Evolutionary conservation across 2,113 vertebrate species (phyloP), one percentile per base, ranked within the genome.

Genomic region (Tachysurus vachellii): DNA sequence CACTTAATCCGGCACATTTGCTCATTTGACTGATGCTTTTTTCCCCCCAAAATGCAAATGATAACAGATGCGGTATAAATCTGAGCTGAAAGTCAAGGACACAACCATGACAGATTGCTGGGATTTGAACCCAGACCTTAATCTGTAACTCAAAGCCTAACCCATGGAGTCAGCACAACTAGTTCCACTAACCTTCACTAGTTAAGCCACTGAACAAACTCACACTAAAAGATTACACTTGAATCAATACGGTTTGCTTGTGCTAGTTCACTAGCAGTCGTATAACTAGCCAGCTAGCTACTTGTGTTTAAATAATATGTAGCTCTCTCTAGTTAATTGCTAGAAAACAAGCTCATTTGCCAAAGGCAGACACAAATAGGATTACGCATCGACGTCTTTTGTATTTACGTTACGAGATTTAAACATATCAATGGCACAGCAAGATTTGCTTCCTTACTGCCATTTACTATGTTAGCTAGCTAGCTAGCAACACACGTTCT

Each of bases 41-140:
- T 50, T 57, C 14, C 12, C 14, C 8, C 8, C 8, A 62, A 66
- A 70, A 59, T 21, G 57, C 57, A 19, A 73, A 9, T 44, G 21
- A 47, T 42, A 75, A 0, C 2, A 26, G 19, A 14, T 26, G 19
- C 19, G 14, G 11, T 11, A 61, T 61, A 61, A 81, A 81, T 28
- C 79, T 23, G 56, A 79, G 73, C 23, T 76, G 44, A 80, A 80
- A 8, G 50, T 28, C n/a, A 80, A 79, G 53, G 53, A 79, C 53
- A 56, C 14, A 79, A 10, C 5, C 53, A 11, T 36, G 19, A 4
- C 3, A 36, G 54, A 4, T 56, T 36, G 3, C 16, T 57, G 28
- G 53, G 54, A 57, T 80, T 80, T 36, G 5, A 59, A 8, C 12
- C 71, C 5, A n/a, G 4, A 76, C 47, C 14, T 54, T 61, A 61